Percentiles rank a stretch among this genome's conserved stretches.
phyloP scores from a whole-genome alignment of 2,888 invertebrate genomes.

The Tolmerus cingulatus region DNA sequence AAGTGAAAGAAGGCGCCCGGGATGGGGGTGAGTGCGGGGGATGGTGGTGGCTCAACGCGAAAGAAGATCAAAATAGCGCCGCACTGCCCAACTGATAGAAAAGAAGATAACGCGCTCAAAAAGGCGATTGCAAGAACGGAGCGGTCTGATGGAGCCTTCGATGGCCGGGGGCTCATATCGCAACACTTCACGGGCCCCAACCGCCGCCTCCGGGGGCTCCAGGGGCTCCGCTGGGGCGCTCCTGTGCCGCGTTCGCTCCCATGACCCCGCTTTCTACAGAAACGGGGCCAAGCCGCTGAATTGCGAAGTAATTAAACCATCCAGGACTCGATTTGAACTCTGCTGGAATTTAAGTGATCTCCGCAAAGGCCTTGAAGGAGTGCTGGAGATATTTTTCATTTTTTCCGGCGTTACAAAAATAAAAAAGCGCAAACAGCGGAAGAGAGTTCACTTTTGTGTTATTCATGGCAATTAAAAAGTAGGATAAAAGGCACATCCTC shows the following conservation, averaged over 20 bases:
- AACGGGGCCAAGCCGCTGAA: background rate
- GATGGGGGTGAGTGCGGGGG: background rate
- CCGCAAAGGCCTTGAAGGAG: background rate
- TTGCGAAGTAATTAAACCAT: background rate
- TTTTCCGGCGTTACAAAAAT: background rate
- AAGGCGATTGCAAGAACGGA: background rate
- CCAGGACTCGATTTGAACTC: background rate
- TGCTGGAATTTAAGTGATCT: background rate
- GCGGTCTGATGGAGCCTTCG: background rate
- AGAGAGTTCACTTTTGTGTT: background rate
- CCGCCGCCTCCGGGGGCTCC: too few species aligned
- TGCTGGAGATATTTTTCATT: background rate
- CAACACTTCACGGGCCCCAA: background rate
- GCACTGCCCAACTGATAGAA: background rate
- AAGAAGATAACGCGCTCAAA: slow-evolving; percentile 16
- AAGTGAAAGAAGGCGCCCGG: slow-evolving; percentile 26
- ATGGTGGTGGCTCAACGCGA: background rate
- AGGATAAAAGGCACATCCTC: background rate
- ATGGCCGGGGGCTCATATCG: background rate
- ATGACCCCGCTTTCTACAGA: background rate
- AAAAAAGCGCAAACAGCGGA: background rate
- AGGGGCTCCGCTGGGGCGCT: too few species aligned
- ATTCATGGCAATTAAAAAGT: background rate
- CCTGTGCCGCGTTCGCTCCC: background rate
- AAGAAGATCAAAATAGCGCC: slow-evolving; percentile 19